A percentile compares a stretch with the other conserved stretches of the same genome.
These are phyloP conservation scores for Sphenopsis melanotis DNA, from an alignment of 2,797 vertebrate species.

Conservation along the genomic window DNA sequence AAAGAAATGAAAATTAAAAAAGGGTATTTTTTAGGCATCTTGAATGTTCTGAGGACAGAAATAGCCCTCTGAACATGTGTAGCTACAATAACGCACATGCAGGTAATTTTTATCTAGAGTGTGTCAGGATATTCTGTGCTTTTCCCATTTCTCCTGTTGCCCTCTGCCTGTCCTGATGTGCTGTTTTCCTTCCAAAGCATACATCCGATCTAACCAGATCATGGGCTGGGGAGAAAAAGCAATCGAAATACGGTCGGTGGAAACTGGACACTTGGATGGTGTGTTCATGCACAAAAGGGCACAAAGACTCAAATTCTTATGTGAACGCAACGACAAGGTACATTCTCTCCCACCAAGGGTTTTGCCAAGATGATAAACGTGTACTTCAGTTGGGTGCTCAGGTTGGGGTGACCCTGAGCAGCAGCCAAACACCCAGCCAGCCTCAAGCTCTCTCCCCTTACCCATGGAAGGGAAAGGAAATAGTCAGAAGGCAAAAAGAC, in stretches of 20 bases:
- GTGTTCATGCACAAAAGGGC: slow-evolving; percentile 94
- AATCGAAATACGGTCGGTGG: slow-evolving; percentile 89
- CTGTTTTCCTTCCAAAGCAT: slow-evolving; percentile 71
- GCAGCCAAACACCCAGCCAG: background rate
- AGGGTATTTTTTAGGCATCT: background rate
- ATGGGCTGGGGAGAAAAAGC: slow-evolving; percentile 95
- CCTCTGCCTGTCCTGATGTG: background rate
- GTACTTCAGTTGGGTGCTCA: background rate
- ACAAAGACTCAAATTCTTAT: slow-evolving; percentile 89
- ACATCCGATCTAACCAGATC: slow-evolving; percentile 91
- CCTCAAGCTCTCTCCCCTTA: background rate
- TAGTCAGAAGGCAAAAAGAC: background rate
- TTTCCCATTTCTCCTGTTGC: background rate
- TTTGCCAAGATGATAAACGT: rapidly evolving
- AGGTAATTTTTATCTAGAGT: background rate
- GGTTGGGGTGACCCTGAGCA: background rate
- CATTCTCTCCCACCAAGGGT: too few relatives aligned
- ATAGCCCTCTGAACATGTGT: background rate
- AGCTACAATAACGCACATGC: background rate
- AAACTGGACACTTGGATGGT: slow-evolving; percentile 88
- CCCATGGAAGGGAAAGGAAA: background rate
- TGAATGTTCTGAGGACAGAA: background rate
- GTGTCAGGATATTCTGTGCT: background rate
- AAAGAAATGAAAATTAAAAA: background rate
- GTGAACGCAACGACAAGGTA: slow-evolving; percentile 92